phyloP scores from a whole-genome alignment of 2,113 vertebrate species.

The Thryonomys swinderianus region DNA sequence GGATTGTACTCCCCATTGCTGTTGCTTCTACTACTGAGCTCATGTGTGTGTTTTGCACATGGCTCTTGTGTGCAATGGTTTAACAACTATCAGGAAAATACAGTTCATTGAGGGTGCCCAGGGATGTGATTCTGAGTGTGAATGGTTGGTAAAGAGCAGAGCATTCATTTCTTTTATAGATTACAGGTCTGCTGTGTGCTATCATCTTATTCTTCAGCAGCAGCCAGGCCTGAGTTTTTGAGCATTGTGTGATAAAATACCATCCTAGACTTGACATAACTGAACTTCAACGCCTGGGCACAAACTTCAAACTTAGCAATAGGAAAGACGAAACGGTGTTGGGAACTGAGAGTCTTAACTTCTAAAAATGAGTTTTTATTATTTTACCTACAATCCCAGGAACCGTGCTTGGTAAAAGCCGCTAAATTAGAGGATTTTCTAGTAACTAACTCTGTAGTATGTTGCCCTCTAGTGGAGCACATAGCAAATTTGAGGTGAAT shows the following conservation, averaged over 20 bases:
- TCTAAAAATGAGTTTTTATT: not conserved
- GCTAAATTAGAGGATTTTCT: not conserved
- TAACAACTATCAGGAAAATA: not conserved
- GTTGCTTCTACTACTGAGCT: not conserved
- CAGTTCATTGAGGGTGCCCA: not conserved
- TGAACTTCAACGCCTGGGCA: not conserved
- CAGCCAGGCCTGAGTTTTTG: not conserved
- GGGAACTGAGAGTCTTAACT: not conserved
- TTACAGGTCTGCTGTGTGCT: not conserved
- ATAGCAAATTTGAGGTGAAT: slow-evolving; percentile 48
- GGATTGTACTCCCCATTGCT: not conserved
- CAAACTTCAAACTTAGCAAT: not conserved
- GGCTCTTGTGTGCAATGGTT: not conserved
- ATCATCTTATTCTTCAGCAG: not conserved
- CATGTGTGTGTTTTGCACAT: not conserved
- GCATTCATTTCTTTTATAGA: not conserved
- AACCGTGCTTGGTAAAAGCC: not conserved
- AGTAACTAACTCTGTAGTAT: slow-evolving; percentile 63
- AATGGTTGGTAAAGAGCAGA: not conserved
- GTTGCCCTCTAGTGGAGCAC: slow-evolving; percentile 82
- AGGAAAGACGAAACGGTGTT: not conserved
- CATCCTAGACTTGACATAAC: not conserved
- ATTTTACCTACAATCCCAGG: not conserved
- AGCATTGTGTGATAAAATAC: not conserved
- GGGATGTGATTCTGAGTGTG: not conserved